phyloP scores from a whole-genome alignment of 2,113 vertebrate genomes.

The Xenus cinereus region DNA sequence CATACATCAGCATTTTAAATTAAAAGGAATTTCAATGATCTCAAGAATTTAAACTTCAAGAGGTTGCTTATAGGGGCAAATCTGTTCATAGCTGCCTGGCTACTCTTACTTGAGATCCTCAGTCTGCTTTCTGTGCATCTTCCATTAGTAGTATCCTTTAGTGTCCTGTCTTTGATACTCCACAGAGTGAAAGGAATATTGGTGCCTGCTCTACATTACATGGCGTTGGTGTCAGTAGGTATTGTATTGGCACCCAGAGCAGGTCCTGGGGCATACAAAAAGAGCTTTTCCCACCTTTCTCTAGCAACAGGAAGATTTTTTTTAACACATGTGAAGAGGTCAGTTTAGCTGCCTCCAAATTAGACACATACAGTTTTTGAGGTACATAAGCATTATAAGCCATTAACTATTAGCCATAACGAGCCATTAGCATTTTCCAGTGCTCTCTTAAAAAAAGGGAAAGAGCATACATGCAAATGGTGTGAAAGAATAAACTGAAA shows the following conservation, averaged over 20 bases:
- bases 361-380: not conserved
- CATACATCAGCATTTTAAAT: not conserved
- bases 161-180: not conserved
- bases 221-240: not conserved
- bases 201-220: not conserved
- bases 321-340: not conserved
- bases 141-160: not conserved
- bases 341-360: not conserved
- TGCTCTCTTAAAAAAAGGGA: not conserved
- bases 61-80: not conserved
- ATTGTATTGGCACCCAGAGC: not conserved
- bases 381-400: not conserved
- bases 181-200: not conserved
- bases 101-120: not conserved
- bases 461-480: not conserved
- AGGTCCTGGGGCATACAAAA: not conserved
- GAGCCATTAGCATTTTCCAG: not conserved
- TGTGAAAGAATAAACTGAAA: not conserved
- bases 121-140: not conserved
- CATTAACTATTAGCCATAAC: not conserved
- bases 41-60: not conserved
- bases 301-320: not conserved
- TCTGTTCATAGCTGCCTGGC: not conserved
- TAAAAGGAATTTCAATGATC: not conserved
- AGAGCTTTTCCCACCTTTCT: not conserved